Base-by-base conservation (phyloP, 2,888 invertebrate species). In the Galerucella calmariensis region DNA sequence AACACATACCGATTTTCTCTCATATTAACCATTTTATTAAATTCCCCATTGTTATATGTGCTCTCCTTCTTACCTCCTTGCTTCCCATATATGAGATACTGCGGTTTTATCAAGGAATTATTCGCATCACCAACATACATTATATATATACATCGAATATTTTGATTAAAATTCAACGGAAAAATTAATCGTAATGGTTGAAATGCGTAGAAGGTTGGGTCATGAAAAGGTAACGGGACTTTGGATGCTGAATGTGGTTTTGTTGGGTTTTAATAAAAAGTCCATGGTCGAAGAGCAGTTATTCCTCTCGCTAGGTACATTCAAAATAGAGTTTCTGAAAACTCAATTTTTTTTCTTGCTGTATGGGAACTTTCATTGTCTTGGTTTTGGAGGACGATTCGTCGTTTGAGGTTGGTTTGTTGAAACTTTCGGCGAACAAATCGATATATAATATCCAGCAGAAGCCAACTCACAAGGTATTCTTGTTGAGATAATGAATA, bases 11-110 rank as follows among this genome's bases (percentile, higher is more conserved):
- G 76, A 74, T 76, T 78, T 72, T 53, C 69, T 75, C 70, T 72
- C 69, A 70, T 78, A 75, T 73, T 73, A 75, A 67, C 78, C 69
- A 75, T 78, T 76, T 78, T 76, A 78, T 78, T 76, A 76, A 78
- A 78, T 78, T 78, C 76, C 72, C 72, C 65, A 65, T 68, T 67
- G 56, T 53, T 65, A 65, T 71, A 58, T 71, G 46, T 70, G 72
- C 63, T 46, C 63, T 41, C 46, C 63, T 59, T 66, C 63, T 66
- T 67, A 59, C 72, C 66, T 65, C 59, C 59, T 58, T 53, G 59
- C 62, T 56, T 58, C 48, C 48, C 72, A 66, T 66, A 46, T 41
- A 59, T 58, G 63, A 67, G 72, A 72, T 72, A 41, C 72, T 67
- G 72, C 48, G 72, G 72, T 72, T 67, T 72, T 59, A 48, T 72